Evolutionary conservation across 1,140 invertebrate genomes (phyloP), one percentile per base, ranked within the genome.

Genomic region (Conopomorpha cramerella): DNA sequence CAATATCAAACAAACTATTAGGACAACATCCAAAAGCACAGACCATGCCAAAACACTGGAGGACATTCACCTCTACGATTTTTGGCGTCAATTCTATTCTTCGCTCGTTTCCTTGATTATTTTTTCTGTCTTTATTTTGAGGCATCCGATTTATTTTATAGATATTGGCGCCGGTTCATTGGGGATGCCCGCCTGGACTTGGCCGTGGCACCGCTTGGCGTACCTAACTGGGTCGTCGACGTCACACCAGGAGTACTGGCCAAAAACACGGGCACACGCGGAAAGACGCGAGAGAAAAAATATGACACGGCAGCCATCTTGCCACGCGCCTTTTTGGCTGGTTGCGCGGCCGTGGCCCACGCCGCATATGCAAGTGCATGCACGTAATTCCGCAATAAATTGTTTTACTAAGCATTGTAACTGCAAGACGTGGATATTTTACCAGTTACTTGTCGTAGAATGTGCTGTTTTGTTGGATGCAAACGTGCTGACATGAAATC

Each of bases 351-450:
- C 38, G 40, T 47, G 43, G 41, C 41, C 43, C 40, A 38, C 49
- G 40, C 4, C 46, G 48, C 46, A 55, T 57, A 41, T 48, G 31
- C 43, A 63, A 57, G 49, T 45, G 41, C 41, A 39, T 36, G 47
- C 68, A 73, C 68, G 68, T 73, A 68, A 53, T 55, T 67, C 53
- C 53, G 66, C 65, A 68, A 71, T 73, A 73, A 70, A 64, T 62
- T 57, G 56, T 55, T 58, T 62, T 55, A 55, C 60, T 47, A 55
- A 54, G 68, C 67, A 73, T n/a, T n/a, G n/a, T n/a, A n/a, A n/a
- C n/a, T n/a, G n/a, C n/a, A n/a, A n/a, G n/a, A n/a, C n/a, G n/a
- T n/a, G n/a, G n/a, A n/a, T n/a, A n/a, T n/a, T n/a, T n/a, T n/a
- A n/a, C n/a, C n/a, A n/a, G n/a, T n/a, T n/a, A n/a, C n/a, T n/a